Conservation (phyloP, 2,797 vertebrate genomes). For the Capromys pilorides region DNA sequence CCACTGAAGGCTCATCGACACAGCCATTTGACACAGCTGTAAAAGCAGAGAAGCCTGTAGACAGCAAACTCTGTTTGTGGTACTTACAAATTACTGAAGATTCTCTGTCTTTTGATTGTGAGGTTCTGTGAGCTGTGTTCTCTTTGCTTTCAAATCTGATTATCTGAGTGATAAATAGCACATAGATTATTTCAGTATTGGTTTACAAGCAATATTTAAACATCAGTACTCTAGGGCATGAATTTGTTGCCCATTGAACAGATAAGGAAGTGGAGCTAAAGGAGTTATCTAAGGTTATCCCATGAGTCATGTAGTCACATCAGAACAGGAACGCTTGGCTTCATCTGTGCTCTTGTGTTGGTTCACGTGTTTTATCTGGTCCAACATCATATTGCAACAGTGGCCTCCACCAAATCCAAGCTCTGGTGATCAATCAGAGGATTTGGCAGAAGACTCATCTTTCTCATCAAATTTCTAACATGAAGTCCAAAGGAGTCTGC, state of each 20-base stretch:
- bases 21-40: background rate
- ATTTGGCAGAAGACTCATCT: slow-evolving; percentile 24
- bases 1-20: background rate
- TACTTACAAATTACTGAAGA: background rate
- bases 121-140: background rate
- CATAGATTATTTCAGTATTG: background rate
- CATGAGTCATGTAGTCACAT: slow-evolving; percentile 41
- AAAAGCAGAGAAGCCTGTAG: background rate
- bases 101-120: background rate
- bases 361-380: slow-evolving; percentile 12
- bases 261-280: background rate
- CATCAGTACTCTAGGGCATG: background rate
- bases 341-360: slow-evolving; percentile 48
- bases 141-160: background rate
- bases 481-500: background rate
- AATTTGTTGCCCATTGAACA: background rate
- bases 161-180: background rate
- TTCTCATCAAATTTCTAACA: slow-evolving; percentile 56
- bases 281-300: slow-evolving; percentile 43
- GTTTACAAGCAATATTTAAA: background rate
- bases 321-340: slow-evolving; percentile 46
- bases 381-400: background rate
- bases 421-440: slow-evolving; percentile 16
- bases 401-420: slow-evolving; percentile 18
- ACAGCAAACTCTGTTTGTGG: background rate